Evolutionary conservation across 2,888 invertebrate species (phyloP), one percentile per base, ranked within the genome.

Genomic region (Noctua janthina): DNA sequence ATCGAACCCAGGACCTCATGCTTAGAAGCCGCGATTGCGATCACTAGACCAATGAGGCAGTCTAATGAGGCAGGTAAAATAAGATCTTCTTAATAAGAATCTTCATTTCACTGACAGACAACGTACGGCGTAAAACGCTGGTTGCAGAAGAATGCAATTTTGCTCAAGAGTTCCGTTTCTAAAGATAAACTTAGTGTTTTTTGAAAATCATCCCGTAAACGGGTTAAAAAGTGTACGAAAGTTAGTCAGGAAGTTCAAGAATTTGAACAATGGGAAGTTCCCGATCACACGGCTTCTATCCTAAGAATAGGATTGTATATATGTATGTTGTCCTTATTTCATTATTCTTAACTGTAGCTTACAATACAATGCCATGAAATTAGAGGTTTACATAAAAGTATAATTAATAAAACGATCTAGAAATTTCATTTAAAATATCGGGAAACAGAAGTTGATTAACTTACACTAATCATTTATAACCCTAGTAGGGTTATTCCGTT

Each of bases 371-470:
- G 8, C 17, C 35, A 46, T 46, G 8, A 68, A 68, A 15, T 15
- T n/a, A 68, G 13, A 46, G n/a, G 15, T 15, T 46, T 4, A 15
- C 29, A 29, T 7, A 46, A n/a, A 68, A n/a, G n/a, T 39, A 23
- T 6, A 51, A 23, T 2, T n/a, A 51, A 69, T 68, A 49, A 35
- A 68, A 29, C 13, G 15, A 70, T n/a, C 11, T 29, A 51, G n/a
- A 74, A 67, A 17, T 17, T 49, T 49, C 1, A 15, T 35, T 20
- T 46, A 11, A 17, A 73, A 43, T 51, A 49, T 46, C 43, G 74
- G 29, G 29, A 76, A 64, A 64, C 15, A n/a, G 76, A 81, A 64
- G 35, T 76, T 69, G 46, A 62, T 35, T 35, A 69, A 54, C 29
- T 76, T 82, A n/a, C 43, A 46, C 8, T 1, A 72, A 0, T 49